Evolutionary conservation across 1,140 invertebrate genomes (phyloP).

Genomic region (Druon quercuslanigerum): DNA sequence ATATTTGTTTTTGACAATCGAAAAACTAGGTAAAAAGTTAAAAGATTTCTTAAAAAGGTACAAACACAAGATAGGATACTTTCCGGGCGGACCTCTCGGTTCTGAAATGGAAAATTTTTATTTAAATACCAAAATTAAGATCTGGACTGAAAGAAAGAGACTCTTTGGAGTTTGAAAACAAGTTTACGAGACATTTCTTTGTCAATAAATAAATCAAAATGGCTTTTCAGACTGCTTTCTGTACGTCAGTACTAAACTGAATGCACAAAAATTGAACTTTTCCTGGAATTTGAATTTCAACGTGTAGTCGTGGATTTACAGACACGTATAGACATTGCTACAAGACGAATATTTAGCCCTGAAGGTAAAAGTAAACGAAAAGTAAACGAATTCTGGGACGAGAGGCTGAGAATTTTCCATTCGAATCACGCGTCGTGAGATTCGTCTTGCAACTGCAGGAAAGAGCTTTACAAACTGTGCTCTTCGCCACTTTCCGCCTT

Average conservation of each 20-base stretch:
- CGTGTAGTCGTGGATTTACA: slow-evolving; percentile 40
- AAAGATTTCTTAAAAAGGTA: too few species aligned
- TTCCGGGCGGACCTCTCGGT: too few species aligned
- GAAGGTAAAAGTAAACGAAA: slow-evolving; percentile 47
- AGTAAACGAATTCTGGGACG: slow-evolving; percentile 38
- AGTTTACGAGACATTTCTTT: neutral
- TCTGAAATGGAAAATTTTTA: too few species aligned
- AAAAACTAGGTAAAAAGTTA: too few species aligned
- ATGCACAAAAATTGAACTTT: slow-evolving; percentile 12
- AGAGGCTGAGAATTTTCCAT: slow-evolving; percentile 43
- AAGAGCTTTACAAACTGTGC: slow-evolving; percentile 30
- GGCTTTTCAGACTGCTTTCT: neutral
- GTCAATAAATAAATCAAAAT: slow-evolving; percentile 21
- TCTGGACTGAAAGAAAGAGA: too few species aligned
- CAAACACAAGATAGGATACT: too few species aligned
- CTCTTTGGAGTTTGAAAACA: neutral
- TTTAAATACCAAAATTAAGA: too few species aligned
- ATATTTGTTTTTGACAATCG: too few species aligned
- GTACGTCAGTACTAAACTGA: slow-evolving; percentile 9
- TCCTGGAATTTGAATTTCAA: slow-evolving; percentile 11
- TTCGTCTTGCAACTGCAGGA: slow-evolving; percentile 41
- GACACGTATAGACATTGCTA: slow-evolving; percentile 33
- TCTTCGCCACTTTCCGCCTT: neutral
- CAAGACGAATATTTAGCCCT: slow-evolving; percentile 51
- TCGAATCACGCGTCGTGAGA: slow-evolving; percentile 46